Conservation (phyloP, 2,797 vertebrate species). For the Alcedo quadribrachys region DNA sequence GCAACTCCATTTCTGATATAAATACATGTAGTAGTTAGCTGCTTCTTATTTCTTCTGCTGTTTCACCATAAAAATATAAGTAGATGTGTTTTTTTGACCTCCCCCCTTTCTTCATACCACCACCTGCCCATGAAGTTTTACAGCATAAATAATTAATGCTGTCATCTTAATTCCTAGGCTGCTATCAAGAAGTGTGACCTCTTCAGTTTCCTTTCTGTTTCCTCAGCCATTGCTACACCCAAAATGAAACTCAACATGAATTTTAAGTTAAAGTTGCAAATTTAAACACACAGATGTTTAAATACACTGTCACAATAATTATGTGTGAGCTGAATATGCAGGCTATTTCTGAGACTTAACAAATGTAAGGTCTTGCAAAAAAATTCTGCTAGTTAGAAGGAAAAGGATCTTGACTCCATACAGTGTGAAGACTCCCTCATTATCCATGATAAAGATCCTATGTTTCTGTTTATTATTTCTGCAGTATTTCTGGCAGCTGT, state of each 20-base stretch:
- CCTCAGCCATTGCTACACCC: neutral
- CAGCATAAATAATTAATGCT: conserved; percentile 47
- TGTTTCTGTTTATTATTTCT: neutral
- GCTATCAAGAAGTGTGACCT: neutral
- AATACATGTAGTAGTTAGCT: neutral
- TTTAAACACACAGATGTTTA: neutral
- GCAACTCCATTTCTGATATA: neutral
- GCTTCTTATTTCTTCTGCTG: neutral
- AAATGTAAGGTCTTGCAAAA: neutral
- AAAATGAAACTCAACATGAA: conserved; percentile 5
- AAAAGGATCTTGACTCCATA: neutral
- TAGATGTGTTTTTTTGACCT: conserved; percentile 7
- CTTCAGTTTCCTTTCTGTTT: conserved; percentile 31
- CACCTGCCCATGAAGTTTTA: conserved; percentile 36
- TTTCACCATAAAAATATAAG: neutral
- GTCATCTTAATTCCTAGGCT: conserved; percentile 48
- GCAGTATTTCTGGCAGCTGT: neutral
- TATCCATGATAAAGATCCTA: neutral
- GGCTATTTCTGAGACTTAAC: neutral
- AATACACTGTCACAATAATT: neutral
- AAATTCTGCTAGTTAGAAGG: neutral
- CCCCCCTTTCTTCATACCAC: neutral
- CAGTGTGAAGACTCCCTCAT: neutral
- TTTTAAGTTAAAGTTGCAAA: neutral
- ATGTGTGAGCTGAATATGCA: neutral